Evolutionary conservation across 2,113 vertebrate genomes (phyloP).

Genomic region (Epinephelus moara): DNA sequence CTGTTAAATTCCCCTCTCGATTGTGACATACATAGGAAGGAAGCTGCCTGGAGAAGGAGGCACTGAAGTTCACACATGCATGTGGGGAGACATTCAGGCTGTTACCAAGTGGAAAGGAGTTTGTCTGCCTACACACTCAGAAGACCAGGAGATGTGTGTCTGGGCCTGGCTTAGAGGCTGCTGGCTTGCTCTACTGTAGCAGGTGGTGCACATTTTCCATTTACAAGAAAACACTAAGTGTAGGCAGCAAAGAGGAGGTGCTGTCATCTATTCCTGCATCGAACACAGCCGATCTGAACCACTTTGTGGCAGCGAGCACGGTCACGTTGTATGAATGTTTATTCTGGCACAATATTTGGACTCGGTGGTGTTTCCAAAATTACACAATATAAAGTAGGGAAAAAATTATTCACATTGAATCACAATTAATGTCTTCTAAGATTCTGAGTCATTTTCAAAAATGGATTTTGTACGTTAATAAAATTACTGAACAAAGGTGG

Average conservation of each 20-base stretch:
- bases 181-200: conserved; percentile 75
- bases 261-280: conserved; percentile 68
- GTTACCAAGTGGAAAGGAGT: conserved; percentile 71
- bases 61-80: conserved; percentile 67
- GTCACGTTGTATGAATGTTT: conserved; percentile 43
- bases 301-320: conserved; percentile 40
- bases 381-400: not conserved
- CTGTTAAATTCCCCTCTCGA: conserved; percentile 13
- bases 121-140: conserved; percentile 69
- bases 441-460: not conserved
- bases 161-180: conserved; percentile 74
- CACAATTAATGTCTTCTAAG: not conserved
- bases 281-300: conserved; percentile 49
- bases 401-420: not conserved
- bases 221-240: conserved; percentile 77
- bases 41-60: conserved; percentile 47
- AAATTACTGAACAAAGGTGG: not conserved
- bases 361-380: conserved; percentile 9
- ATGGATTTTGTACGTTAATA: not conserved
- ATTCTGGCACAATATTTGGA: not conserved
- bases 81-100: conserved; percentile 60
- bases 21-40: conserved; percentile 37
- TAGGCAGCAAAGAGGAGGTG: conserved; percentile 77
- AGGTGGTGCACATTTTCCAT: conserved; percentile 78
- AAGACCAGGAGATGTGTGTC: conserved; percentile 73